Evolutionary conservation across 2,888 invertebrate species (phyloP).

Genomic region (Lasioglossum vierecki): DNA sequence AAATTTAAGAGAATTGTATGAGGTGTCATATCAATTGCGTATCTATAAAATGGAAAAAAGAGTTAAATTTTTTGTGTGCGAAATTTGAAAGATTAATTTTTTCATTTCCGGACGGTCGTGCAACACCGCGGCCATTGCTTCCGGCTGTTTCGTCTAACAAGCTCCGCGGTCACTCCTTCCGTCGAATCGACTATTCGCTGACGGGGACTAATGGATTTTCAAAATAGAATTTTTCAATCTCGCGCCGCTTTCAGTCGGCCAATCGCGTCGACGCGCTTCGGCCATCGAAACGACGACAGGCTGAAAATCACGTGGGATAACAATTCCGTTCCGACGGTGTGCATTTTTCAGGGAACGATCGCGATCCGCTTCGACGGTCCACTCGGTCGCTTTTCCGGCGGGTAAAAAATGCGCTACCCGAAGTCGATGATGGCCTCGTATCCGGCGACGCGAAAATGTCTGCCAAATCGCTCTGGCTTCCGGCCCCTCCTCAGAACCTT

Average conservation of each 20-base stretch:
- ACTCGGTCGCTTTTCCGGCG: conserved; percentile 12
- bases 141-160: conserved; percentile 11
- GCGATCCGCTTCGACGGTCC: neutral
- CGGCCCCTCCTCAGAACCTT: neutral
- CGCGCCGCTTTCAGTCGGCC: neutral
- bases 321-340: conserved; percentile 15
- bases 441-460: conserved; percentile 22
- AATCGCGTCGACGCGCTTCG: neutral
- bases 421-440: neutral
- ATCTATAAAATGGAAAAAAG: too few species aligned
- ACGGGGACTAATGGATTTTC: conserved; percentile 35
- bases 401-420: neutral
- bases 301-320: conserved; percentile 28
- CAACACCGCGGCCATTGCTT: conserved; percentile 10
- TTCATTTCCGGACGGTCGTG: neutral
- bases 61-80: neutral
- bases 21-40: too few species aligned
- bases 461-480: neutral
- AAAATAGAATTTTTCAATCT: conserved; percentile 34
- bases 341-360: conserved; percentile 21
- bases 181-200: neutral
- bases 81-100: neutral
- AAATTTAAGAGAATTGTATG: too few species aligned
- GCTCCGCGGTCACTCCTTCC: neutral
- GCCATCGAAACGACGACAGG: neutral